Conservation (phyloP, 1,140 invertebrate genomes). For the Druon quercuslanigerum region DNA sequence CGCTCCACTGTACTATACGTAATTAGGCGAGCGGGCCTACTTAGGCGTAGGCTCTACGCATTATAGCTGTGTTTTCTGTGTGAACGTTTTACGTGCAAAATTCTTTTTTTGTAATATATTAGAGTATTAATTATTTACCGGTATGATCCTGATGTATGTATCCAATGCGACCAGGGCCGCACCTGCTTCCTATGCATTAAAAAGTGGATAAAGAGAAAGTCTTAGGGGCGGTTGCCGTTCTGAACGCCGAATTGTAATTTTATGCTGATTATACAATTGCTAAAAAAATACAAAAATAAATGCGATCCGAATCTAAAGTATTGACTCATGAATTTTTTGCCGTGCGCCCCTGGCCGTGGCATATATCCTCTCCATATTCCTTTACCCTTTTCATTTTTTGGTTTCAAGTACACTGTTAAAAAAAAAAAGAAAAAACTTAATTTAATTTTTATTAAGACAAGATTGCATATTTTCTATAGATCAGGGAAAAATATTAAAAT, state of each 20-base stretch:
- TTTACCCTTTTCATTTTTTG: neutral
- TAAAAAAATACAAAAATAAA: conserved; percentile 73
- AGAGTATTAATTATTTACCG: conserved; percentile 68
- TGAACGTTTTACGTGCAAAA: conserved; percentile 63
- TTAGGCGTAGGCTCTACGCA: conserved; percentile 56
- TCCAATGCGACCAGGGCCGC: conserved; percentile 67
- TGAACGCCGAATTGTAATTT: conserved; percentile 71
- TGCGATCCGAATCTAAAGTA: conserved; percentile 62
- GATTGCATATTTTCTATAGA: too few relatives aligned
- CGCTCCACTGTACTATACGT: conserved; percentile 63
- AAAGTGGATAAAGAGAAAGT: conserved; percentile 41
- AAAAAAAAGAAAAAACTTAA: neutral
- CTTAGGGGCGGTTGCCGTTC: conserved; percentile 68
- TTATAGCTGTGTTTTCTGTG: conserved; percentile 64
- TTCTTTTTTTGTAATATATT: conserved; percentile 72
- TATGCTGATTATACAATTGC: conserved; percentile 75
- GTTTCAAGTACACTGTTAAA: neutral
- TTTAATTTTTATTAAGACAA: too few relatives aligned
- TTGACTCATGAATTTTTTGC: conserved; percentile 40
- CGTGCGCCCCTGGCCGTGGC: conserved; percentile 29
- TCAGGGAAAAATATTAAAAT: too few relatives aligned
- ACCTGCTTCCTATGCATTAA: conserved; percentile 60
- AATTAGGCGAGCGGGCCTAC: conserved; percentile 55
- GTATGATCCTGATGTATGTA: conserved; percentile 68
- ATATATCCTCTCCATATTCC: neutral